Conservation (phyloP, 1,140 invertebrate species). For the Pachypeltis micranthus region DNA sequence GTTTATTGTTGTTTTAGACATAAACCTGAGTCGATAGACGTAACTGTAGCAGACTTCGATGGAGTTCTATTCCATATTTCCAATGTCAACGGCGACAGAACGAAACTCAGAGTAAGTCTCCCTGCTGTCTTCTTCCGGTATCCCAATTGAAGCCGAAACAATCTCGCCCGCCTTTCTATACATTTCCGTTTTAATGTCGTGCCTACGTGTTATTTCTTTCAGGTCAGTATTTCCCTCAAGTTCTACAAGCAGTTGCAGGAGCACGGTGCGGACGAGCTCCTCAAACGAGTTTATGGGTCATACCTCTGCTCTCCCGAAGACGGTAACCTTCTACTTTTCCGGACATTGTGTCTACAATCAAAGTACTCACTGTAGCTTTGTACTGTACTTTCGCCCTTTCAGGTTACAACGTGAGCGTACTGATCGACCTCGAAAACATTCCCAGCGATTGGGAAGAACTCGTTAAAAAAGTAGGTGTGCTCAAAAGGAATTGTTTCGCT, state of each 20-base stretch:
- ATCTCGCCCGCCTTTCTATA: background rate
- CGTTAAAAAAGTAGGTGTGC: slow-evolving; percentile 82
- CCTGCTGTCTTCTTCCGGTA: no score
- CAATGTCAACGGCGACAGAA: slow-evolving; percentile 90
- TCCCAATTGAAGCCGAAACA: no score
- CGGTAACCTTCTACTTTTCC: slow-evolving; percentile 43
- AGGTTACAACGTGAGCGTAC: slow-evolving; percentile 89
- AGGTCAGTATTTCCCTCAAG: slow-evolving; percentile 96
- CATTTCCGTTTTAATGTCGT: background rate
- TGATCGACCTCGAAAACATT: slow-evolving; percentile 87
- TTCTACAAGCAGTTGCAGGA: slow-evolving; percentile 98
- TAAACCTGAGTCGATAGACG: slow-evolving; percentile 90
- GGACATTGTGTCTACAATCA: background rate
- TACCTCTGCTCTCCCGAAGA: slow-evolving; percentile 71
- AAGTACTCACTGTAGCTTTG: slow-evolving; percentile 9
- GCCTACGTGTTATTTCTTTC: slow-evolving; percentile 33
- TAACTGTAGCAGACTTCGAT: slow-evolving; percentile 94
- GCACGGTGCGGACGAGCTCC: slow-evolving; percentile 92
- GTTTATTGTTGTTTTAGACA: slow-evolving; percentile 55
- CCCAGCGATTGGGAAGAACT: slow-evolving; percentile 77
- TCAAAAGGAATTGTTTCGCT: slow-evolving; percentile 98
- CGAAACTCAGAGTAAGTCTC: slow-evolving; percentile 90
- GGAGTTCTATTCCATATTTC: slow-evolving; percentile 97
- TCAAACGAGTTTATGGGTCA: slow-evolving; percentile 81
- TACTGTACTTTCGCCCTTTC: slow-evolving; percentile 27